Evolutionary conservation across 2,113 vertebrate genomes (phyloP).

Genomic region (Ameiurus melas): DNA sequence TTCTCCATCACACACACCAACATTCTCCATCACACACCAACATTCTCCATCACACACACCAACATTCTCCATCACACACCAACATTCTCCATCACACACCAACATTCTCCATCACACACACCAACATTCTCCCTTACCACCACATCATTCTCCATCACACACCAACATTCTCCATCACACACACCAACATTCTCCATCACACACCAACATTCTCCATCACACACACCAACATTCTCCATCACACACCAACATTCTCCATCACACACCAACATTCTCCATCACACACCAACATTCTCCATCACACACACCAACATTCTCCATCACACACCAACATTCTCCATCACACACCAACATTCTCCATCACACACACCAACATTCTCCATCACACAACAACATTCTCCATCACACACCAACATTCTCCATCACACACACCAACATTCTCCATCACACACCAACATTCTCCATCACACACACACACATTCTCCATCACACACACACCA

Average conservation of each 20-base stretch:
- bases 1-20: neutral
- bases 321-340: too few species aligned
- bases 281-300: neutral
- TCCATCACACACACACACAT: neutral
- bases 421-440: too few species aligned
- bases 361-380: too few species aligned
- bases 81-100: too few species aligned
- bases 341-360: too few species aligned
- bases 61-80: neutral
- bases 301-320: neutral
- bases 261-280: neutral
- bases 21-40: too few species aligned
- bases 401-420: too few species aligned
- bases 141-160: neutral
- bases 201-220: too few species aligned
- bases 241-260: neutral
- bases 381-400: too few species aligned
- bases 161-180: neutral
- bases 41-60: neutral
- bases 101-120: neutral
- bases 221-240: too few species aligned
- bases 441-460: neutral
- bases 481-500: neutral
- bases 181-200: neutral
- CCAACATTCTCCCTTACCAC: too few species aligned